Evolutionary conservation across 2,113 vertebrate species (phyloP), one percentile per base, ranked within the genome.

Genomic region (Ivindomyrus marchei): DNA sequence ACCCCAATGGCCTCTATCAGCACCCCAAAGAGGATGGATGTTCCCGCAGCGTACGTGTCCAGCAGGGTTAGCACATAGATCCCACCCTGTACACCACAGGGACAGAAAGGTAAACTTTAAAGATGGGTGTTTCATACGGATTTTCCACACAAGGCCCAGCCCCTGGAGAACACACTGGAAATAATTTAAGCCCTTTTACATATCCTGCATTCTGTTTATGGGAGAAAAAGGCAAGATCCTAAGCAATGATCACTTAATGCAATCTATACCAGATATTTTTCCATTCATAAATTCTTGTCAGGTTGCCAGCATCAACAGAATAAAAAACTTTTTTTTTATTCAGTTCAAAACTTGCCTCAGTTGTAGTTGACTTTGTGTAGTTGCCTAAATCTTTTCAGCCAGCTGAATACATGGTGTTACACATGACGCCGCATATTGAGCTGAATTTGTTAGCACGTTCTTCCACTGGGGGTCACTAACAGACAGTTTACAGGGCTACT

Each of bases 1-100:
- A 99, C 98, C 31, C 98, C 98, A 0, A 99, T 98, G 90, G 98
- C 97, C 91, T 99, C 98, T 93, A 99, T 97, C 91, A 99, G 94
- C 90, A 99, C 98, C 1, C 94, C 98, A 92, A 99, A 99, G 3
- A 99, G 90, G 94, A 99, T 99, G 0, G 98, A 98, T 2, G 98
- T 99, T 49, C 98, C 98, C 1, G 98, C 98, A 39, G 98, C 98
- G 91, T 99, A 99, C 31, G 96, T 97, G 92, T 99, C 98, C 92
- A 99, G 94, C n/a, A 99, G 93, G 0, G 98, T 99, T 90, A 99
- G 94, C 31, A 99, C 96, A 1, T 99, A 99, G 91, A 99, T 99
- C 83, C 98, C 98, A 90, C 98, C 98, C 98, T 99, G 87, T 45
- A 45, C 49, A 46, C 89, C 39, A 10, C 3, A 91, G 53, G 15